Evolutionary conservation across 1,140 invertebrate species (phyloP), one percentile per base, ranked within the genome.

Genomic region (Lineus longissimus): DNA sequence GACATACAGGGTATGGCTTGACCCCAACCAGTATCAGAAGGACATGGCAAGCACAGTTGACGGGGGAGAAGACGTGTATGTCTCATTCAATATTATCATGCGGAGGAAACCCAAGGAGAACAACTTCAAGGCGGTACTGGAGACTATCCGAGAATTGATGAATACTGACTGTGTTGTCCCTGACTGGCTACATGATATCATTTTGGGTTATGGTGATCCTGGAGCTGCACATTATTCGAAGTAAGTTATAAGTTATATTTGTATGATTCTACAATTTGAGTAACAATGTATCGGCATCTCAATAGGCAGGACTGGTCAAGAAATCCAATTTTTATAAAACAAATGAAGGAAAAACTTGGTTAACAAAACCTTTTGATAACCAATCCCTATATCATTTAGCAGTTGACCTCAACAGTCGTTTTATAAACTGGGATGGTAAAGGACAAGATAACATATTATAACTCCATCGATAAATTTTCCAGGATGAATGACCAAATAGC

Each of bases 151-250:
- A 2, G 94, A 98, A 81, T 85, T 99, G 55, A 98, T 99, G 94
- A 99, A 99, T 76, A 98, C 95, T 0, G 92, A 97, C 77, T 99
- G 94, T 82, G 95, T 99, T 19, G 97, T 99, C 0, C 97, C 97
- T 0, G 91, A 97, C 72, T 99, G 97, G 97, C 83, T 99, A 4
- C 93, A 97, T 76, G 95, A 99, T 79, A 92, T 99, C 67, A 91
- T 99, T 60, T 85, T 99, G 2, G 97, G 97, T 0, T 99, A 98
- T 79, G 97, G 96, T 0, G 93, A 98, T 83, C 97, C 97, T 0
- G 90, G 89, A 9, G 90, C 95, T 33, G 97, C 97, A 0, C 93
- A 96, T 77, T 99, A 99, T 81, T 88, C 88, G 4, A 91, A 90
- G 89, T 89, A 84, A 68, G 67, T 56, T 31, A 22, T 36, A 30